Base-by-base conservation (phyloP, 2,113 vertebrate genomes). In the Crocuta crocuta region DNA sequence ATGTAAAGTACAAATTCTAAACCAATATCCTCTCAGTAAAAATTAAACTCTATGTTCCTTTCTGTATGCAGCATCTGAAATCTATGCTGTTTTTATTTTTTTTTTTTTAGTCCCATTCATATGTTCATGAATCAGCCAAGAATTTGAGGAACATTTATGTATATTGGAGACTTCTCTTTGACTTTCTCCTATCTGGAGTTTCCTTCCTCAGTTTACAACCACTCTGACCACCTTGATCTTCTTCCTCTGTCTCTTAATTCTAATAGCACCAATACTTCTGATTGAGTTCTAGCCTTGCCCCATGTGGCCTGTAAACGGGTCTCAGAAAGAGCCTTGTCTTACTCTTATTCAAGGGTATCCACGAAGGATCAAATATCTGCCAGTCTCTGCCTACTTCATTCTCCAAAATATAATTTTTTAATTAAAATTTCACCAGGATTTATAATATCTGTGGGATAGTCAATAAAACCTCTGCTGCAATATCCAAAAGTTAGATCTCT, bases 231-330 rank as follows among this genome's bases (percentile, higher is more conserved):
- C 58, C 39, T 87, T 11, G 7, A 9, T 35, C 21, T 73, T 15
- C 23, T 31, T 48, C 66, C 16, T 76, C 61, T 66, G 11, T 91
- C 2, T 61, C 53, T 45, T 55, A 87, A 53, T n/a, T 13, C 17
- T 92, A 83, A 50, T 31, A 63, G 28, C 33, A 35, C n/a, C 39
- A n/a, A 16, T 28, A 31, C 26, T 79, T 71, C 31, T 74, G 12
- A 48, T 55, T 55, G 53, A 55, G 24, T 55, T 65, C 74, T 74
- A 76, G 12, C 26, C 12, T 8, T 19, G 2, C 5, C 66, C 4
- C 13, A 24, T 3, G 1, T n/a, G n/a, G n/a, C 8, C 26, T 63
- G 4, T 13, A 55, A n/a, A 68, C 1, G 2, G 4, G 7, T 28
- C 7, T 89, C 43, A 45, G 8, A 26, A 65, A 65, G 11, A 78